These are phyloP conservation scores for Galaxea fascicularis DNA, from an alignment of 92 coral and sea anemone species.

Conservation along the genomic window DNA sequence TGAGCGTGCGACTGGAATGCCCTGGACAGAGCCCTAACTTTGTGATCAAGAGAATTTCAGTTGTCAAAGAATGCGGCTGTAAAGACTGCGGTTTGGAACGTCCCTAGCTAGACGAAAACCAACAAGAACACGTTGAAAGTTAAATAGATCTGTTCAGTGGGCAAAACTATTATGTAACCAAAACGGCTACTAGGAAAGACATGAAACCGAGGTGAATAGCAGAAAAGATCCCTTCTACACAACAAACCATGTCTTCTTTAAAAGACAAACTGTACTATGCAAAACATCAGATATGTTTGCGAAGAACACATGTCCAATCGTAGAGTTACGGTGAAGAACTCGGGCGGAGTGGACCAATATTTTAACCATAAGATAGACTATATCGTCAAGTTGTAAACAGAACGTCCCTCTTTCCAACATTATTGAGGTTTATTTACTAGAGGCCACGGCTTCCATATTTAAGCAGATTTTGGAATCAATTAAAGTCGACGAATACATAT, in stretches of 20 bases:
- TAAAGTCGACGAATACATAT: slow-evolving; percentile 11
- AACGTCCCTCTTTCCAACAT: neutral
- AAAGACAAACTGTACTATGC: too few relatives aligned
- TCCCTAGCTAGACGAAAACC: neutral
- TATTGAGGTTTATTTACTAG: slow-evolving; percentile 39
- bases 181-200: neutral
- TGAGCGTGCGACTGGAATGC: slow-evolving; percentile 68
- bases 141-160: neutral
- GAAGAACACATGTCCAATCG: too few relatives aligned
- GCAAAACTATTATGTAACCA: neutral
- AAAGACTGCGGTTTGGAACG: slow-evolving; percentile 44
- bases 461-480: slow-evolving; percentile 21
- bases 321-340: too few relatives aligned
- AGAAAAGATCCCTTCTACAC: too few relatives aligned
- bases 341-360: neutral
- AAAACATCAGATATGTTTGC: too few relatives aligned
- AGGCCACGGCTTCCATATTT: slow-evolving; percentile 46
- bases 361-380: slow-evolving; percentile 9
- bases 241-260: too few relatives aligned
- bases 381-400: slow-evolving; percentile 13
- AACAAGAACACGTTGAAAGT: neutral
- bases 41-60: slow-evolving; percentile 64
- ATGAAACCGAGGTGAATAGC: neutral
- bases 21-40: slow-evolving; percentile 51
- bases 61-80: slow-evolving; percentile 74